phyloP scores from a whole-genome alignment of 2,888 invertebrate species.

The Tiliacea citrago region DNA sequence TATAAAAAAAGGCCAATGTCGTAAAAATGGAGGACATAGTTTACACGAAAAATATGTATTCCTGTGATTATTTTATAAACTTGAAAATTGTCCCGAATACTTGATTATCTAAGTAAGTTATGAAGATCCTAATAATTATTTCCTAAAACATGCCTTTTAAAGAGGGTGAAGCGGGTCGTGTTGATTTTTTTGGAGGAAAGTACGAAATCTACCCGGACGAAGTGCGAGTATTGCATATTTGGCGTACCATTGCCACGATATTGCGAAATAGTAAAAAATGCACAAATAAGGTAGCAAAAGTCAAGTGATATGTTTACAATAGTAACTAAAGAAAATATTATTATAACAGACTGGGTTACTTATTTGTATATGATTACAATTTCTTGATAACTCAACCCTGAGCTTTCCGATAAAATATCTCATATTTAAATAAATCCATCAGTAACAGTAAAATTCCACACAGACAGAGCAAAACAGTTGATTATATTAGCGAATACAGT shows the following conservation, averaged over 20 bases:
- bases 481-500: slow-evolving; percentile 44
- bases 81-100: too few species aligned
- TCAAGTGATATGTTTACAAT: background rate
- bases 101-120: too few species aligned
- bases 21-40: too few species aligned
- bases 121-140: too few species aligned
- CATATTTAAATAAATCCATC: slow-evolving; percentile 15
- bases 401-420: slow-evolving; percentile 30
- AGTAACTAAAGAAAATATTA: background rate
- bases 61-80: too few species aligned
- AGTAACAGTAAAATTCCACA: slow-evolving; percentile 38
- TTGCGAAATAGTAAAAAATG: slow-evolving; percentile 3
- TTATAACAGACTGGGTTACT: background rate
- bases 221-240: background rate
- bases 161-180: too few species aligned
- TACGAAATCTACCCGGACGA: too few species aligned
- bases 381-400: slow-evolving; percentile 5
- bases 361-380: slow-evolving; percentile 13
- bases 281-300: background rate
- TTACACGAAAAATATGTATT: too few species aligned
- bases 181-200: too few species aligned
- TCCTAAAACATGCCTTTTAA: too few species aligned
- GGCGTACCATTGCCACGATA: background rate
- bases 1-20: too few species aligned
- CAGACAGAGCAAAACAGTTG: slow-evolving; percentile 23